These are phyloP conservation scores for Melipona bicolor DNA, from an alignment of 2,888 invertebrate species.

Conservation along the genomic window DNA sequence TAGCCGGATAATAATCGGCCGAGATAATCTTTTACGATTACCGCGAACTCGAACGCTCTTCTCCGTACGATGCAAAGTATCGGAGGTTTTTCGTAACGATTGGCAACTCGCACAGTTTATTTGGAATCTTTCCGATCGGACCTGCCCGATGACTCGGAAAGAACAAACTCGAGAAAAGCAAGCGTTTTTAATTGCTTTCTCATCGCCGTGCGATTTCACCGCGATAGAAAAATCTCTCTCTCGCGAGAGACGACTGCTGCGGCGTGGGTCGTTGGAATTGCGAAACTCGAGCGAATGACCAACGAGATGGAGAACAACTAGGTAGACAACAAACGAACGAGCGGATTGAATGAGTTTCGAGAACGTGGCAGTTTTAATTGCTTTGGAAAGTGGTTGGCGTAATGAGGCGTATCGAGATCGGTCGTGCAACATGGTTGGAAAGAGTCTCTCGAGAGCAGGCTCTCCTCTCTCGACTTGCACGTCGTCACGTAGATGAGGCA, in stretches of 20 bases:
- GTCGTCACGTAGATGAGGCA: conserved; percentile 60
- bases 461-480: conserved; percentile 51
- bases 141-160: background rate
- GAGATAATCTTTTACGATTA: background rate
- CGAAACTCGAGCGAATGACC: conserved; percentile 35
- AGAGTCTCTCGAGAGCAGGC: conserved; percentile 15
- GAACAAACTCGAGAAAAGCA: no score
- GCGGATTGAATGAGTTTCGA: conserved; percentile 4
- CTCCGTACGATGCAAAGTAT: no score
- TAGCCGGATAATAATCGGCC: background rate
- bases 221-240: conserved; percentile 13
- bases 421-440: conserved; percentile 64
- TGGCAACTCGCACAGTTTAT: background rate
- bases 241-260: background rate
- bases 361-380: conserved; percentile 65
- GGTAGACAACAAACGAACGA: background rate
- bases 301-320: background rate
- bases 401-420: conserved; percentile 60
- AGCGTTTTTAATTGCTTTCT: conserved; percentile 18
- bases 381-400: conserved; percentile 68
- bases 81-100: no score
- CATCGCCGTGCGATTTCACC: conserved; percentile 25
- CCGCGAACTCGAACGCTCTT: no score
- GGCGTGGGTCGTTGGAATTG: conserved; percentile 8
- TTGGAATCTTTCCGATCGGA: background rate